A percentile compares a stretch with the other conserved stretches of the same genome.
Evolutionary conservation across 1,140 invertebrate genomes (phyloP).

Genomic region (Chlorops oryzae): DNA sequence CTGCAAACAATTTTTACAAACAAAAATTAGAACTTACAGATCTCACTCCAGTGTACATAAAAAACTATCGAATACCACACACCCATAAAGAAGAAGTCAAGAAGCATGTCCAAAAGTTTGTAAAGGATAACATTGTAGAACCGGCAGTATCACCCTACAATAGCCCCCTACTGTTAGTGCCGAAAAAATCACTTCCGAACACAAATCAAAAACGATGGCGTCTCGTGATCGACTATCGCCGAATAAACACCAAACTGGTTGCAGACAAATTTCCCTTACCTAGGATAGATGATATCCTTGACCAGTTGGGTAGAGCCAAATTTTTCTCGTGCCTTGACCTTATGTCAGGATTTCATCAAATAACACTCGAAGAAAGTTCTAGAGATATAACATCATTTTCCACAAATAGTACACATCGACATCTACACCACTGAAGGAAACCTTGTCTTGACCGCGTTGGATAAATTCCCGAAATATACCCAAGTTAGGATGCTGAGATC

Average conservation of each 20-base stretch:
- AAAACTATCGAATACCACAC: slow-evolving; percentile 39
- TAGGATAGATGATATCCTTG: slow-evolving; percentile 48
- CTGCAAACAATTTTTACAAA: slow-evolving; percentile 22
- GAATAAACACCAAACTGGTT: slow-evolving; percentile 45
- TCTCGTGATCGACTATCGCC: slow-evolving; percentile 45
- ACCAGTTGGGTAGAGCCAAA: slow-evolving; percentile 39
- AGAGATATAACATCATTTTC: slow-evolving; percentile 48
- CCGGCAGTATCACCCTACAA: slow-evolving; percentile 16
- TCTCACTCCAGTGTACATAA: slow-evolving; percentile 24
- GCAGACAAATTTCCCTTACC: slow-evolving; percentile 52
- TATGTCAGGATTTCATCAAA: slow-evolving; percentile 50
- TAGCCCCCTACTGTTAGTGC: slow-evolving; percentile 21
- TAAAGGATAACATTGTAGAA: slow-evolving; percentile 21
- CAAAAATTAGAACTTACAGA: slow-evolving; percentile 25
- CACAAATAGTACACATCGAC: no score
- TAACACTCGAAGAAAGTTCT: slow-evolving; percentile 40
- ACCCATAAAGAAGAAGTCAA: slow-evolving; percentile 35
- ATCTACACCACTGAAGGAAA: no score
- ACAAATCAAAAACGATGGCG: slow-evolving; percentile 28
- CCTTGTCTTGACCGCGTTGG: no score
- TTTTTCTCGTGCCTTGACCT: slow-evolving; percentile 50
- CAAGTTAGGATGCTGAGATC: no score
- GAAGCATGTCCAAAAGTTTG: slow-evolving; percentile 33
- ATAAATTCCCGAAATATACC: no score
- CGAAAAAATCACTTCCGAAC: slow-evolving; percentile 29